phyloP scores from a whole-genome alignment of 2,113 vertebrate genomes.

The Buteo buteo region DNA sequence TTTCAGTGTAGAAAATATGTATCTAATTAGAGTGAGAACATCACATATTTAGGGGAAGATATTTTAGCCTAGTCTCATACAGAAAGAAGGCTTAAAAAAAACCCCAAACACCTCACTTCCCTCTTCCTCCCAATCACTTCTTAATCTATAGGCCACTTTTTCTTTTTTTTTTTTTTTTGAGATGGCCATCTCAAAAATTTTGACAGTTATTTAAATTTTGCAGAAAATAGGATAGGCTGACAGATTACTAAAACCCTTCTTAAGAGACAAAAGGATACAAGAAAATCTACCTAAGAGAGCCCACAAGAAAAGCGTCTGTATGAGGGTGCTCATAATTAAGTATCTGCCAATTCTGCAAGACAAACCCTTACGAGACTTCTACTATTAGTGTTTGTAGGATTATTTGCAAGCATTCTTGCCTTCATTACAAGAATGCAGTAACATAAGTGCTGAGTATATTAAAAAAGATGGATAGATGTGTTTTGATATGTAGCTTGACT shows the following conservation, averaged over 20 bases:
- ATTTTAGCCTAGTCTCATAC: not conserved
- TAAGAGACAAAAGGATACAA: not conserved
- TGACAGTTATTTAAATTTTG: not conserved
- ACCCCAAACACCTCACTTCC: not conserved
- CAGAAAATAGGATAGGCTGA: not conserved
- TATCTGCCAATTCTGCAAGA: not conserved
- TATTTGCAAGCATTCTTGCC: not conserved
- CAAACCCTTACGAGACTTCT: not conserved
- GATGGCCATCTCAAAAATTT: not conserved
- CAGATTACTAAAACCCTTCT: not conserved
- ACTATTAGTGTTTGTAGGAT: not conserved
- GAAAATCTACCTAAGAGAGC: not conserved
- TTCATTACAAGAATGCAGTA: not conserved
- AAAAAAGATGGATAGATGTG: not conserved
- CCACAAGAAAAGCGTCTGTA: not conserved
- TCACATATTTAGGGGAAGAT: not conserved
- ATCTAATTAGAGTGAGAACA: not conserved
- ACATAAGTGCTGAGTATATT: not conserved
- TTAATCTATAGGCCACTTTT: not conserved
- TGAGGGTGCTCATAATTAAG: not conserved
- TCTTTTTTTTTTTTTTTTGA: not conserved
- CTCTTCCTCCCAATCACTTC: not conserved
- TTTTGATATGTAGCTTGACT: not conserved
- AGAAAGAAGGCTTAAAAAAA: not conserved
- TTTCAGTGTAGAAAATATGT: not conserved